These are phyloP conservation scores for Perizoma affinitatum DNA, from an alignment of 2,888 invertebrate species.

Conservation along the genomic window DNA sequence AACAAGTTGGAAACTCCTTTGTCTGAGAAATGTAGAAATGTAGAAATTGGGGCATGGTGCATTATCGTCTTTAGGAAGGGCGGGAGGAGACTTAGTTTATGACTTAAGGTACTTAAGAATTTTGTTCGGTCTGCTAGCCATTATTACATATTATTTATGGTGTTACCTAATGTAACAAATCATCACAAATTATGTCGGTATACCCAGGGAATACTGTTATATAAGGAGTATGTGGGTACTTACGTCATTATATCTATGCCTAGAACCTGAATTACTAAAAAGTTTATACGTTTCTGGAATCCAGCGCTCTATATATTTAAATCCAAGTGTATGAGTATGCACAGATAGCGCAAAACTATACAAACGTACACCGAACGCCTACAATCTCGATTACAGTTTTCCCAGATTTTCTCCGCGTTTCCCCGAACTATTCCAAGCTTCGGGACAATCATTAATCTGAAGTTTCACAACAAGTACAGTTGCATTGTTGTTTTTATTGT, in stretches of 20 bases:
- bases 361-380: not conserved
- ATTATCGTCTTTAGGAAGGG: conserved; percentile 19
- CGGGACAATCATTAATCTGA: conserved; percentile 38
- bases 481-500: conserved; percentile 34
- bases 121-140: no score
- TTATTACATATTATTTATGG: no score
- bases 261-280: no score
- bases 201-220: no score
- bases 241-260: no score
- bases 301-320: not conserved
- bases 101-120: no score
- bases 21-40: conserved; percentile 26
- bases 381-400: not conserved
- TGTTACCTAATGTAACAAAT: no score
- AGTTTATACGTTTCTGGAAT: no score
- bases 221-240: no score
- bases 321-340: not conserved
- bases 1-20: conserved; percentile 28
- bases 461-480: conserved; percentile 33
- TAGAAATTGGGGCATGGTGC: conserved; percentile 27
- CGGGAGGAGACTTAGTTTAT: conserved; percentile 7
- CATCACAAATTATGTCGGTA: no score
- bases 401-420: conserved; percentile 13
- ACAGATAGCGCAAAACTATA: not conserved
- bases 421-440: conserved; percentile 24